Evolutionary conservation across 2,888 invertebrate species (phyloP).

Genomic region (Nebria salina): DNA sequence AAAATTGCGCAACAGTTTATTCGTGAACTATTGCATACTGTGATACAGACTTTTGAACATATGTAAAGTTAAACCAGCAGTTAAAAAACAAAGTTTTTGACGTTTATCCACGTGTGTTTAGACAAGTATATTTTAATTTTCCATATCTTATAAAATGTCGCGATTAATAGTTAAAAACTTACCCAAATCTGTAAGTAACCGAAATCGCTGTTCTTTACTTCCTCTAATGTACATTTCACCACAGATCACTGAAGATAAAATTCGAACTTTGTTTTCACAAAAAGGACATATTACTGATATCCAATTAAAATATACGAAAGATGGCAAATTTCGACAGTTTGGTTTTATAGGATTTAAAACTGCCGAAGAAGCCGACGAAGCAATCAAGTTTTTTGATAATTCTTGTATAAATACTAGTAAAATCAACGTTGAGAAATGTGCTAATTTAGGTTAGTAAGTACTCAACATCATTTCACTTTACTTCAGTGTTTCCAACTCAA

Average conservation of each 20-base stretch:
- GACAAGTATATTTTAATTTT: neutral
- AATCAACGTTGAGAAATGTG: constrained; percentile 81
- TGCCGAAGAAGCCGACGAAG: constrained; percentile 80
- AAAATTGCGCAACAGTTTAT: too few relatives aligned
- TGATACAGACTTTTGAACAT: too few relatives aligned
- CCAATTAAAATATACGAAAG: constrained; percentile 89
- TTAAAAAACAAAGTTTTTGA: too few relatives aligned
- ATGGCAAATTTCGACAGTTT: constrained; percentile 93
- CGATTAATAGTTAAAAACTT: constrained; percentile 91
- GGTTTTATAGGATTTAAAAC: constrained; percentile 91
- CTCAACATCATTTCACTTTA: constrained; percentile 52
- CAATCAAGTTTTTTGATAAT: constrained; percentile 82
- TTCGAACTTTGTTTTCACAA: constrained; percentile 78
- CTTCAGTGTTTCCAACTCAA: constrained; percentile 28
- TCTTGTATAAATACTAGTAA: constrained; percentile 85
- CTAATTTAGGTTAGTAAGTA: constrained; percentile 68
- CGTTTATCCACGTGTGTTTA: neutral
- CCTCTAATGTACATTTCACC: constrained; percentile 49
- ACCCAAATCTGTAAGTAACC: constrained; percentile 79
- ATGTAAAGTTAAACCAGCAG: too few relatives aligned
- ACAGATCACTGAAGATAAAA: constrained; percentile 82
- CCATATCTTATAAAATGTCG: constrained; percentile 70
- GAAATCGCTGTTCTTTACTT: neutral
- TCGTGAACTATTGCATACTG: too few relatives aligned
- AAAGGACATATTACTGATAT: constrained; percentile 93